A percentile compares a stretch with the other conserved stretches of the same genome.
Evolutionary conservation across 2,888 invertebrate species (phyloP).

Genomic region (Fragum whitleyi): DNA sequence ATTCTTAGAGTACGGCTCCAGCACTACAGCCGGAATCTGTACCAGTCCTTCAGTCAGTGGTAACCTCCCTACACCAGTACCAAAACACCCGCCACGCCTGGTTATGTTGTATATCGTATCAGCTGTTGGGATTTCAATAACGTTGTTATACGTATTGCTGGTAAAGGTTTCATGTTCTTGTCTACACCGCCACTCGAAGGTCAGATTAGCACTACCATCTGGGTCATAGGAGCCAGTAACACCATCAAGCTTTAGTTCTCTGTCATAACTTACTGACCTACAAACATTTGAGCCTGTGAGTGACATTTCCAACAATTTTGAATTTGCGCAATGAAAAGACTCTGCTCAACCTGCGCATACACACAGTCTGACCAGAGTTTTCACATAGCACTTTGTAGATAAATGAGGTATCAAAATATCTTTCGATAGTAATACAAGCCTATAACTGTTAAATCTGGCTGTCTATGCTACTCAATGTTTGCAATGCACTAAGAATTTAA

Average conservation of each 20-base stretch:
- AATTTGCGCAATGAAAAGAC: no score
- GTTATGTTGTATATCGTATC: constrained; percentile 48
- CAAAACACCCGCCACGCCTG: constrained; percentile 65
- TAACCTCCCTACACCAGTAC: constrained; percentile 68
- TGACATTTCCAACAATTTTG: no score
- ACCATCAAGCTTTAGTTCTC: constrained; percentile 62
- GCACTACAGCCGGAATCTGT: constrained; percentile 54
- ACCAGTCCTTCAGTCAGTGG: constrained; percentile 37
- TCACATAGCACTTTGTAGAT: no score
- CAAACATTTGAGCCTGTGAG: no score
- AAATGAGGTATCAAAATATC: no score
- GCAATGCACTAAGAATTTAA: not conserved
- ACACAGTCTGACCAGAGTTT: no score
- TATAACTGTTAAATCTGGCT: no score
- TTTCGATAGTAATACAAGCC: no score
- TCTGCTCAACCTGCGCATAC: no score
- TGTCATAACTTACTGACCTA: constrained; percentile 65
- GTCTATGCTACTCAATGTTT: no score
- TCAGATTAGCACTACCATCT: constrained; percentile 52
- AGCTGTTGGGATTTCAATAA: constrained; percentile 53
- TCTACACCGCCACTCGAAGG: constrained; percentile 70
- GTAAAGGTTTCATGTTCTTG: constrained; percentile 53
- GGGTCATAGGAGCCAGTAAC: constrained; percentile 67
- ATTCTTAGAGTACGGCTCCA: constrained; percentile 63
- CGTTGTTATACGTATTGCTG: constrained; percentile 8